A percentile compares a stretch with the other conserved stretches of the same genome.
These are phyloP conservation scores for Muraenolepis orangiensis DNA, from an alignment of 2,797 vertebrate species.

Conservation along the genomic window DNA sequence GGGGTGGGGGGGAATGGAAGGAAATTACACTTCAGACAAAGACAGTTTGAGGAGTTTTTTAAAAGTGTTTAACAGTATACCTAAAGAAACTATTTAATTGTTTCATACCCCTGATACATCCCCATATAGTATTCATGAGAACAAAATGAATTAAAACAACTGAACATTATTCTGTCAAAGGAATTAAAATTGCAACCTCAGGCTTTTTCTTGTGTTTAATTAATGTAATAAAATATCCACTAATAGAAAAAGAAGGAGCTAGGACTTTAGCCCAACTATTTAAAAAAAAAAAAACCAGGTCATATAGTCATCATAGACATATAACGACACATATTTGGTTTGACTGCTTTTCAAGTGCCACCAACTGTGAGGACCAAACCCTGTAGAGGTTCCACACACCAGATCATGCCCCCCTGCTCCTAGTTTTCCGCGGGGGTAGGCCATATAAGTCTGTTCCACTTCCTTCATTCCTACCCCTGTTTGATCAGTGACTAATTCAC, in stretches of 20 bases:
- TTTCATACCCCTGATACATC: neutral
- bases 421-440: slow-evolving; percentile 39
- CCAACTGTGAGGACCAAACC: slow-evolving; percentile 11
- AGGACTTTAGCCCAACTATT: neutral
- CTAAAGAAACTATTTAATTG: neutral
- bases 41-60: neutral
- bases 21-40: neutral
- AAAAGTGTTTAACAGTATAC: neutral
- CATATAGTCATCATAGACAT: neutral
- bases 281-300: no score
- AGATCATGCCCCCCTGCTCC: slow-evolving; percentile 15
- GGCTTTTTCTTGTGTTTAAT: neutral
- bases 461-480: slow-evolving; percentile 49
- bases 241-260: neutral
- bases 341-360: no score
- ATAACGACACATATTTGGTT: neutral
- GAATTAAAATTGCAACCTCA: neutral
- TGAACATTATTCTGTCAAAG: neutral
- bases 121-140: neutral
- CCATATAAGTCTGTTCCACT: slow-evolving; percentile 43
- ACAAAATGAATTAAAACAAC: neutral
- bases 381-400: neutral
- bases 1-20: slow-evolving; percentile 58
- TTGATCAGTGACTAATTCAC: slow-evolving; percentile 67
- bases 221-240: neutral